A percentile compares a stretch with the other conserved stretches of the same genome.
Evolutionary conservation across 2,797 vertebrate genomes (phyloP).

Genomic region (Sebastiscus albofasciatus): DNA sequence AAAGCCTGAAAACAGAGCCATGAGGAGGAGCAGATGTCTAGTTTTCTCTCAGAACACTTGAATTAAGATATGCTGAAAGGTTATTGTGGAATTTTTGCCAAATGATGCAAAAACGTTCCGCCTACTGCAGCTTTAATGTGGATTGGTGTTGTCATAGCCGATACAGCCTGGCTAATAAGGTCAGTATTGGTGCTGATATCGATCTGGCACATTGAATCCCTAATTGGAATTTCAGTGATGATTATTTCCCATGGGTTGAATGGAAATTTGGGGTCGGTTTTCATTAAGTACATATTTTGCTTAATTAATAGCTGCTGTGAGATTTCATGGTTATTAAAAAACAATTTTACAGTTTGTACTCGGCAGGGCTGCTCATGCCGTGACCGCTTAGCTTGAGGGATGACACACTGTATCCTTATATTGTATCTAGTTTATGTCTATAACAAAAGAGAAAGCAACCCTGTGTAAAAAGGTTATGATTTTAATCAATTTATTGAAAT

Average conservation of each 20-base stretch:
- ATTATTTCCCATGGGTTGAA: background rate
- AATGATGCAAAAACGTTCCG: no score
- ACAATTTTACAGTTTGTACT: background rate
- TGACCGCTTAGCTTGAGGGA: background rate
- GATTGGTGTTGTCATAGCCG: background rate
- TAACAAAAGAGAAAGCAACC: background rate
- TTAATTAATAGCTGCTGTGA: slow-evolving; percentile 10
- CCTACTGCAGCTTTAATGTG: background rate
- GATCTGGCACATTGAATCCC: background rate
- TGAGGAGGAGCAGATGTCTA: no score
- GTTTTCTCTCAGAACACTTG: no score
- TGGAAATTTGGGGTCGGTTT: background rate
- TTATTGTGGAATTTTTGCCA: no score
- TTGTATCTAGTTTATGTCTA: background rate
- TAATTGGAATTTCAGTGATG: background rate
- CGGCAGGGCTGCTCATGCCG: background rate
- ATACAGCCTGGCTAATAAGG: background rate
- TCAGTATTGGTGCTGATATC: background rate
- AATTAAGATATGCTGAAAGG: no score
- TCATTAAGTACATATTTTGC: background rate
- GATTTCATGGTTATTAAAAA: background rate
- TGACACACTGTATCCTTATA: background rate
- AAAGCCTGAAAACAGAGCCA: no score
- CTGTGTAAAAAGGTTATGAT: slow-evolving; percentile 3
- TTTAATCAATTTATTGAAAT: slow-evolving; percentile 27